Evolutionary conservation across 64 coral and sea anemone genomes (phyloP), one percentile per base, ranked within the genome.

Genomic region (Hydrozoanthus tunicans): DNA sequence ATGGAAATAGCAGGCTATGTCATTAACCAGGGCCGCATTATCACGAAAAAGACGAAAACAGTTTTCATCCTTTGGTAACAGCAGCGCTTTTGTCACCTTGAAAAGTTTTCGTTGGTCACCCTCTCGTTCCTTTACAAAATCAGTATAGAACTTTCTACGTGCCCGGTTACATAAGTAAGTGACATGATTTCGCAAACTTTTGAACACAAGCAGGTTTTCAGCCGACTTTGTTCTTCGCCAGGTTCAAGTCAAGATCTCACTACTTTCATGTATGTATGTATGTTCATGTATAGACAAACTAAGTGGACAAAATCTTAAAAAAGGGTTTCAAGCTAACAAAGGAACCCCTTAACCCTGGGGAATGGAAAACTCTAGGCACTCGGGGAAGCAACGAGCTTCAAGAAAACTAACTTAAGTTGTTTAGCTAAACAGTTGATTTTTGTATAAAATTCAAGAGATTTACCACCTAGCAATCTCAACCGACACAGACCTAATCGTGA

Each of bases 21-120:
- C 70, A 73, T 73, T 73, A 25, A 26, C 70, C 7, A 73, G 70
- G 23, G 70, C 70, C 70, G 23, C 70, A 27, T 73, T 73, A 73
- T 73, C 70, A 27, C 32, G 70, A 62, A 20, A 20, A 20, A 20
- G 20, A 20, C 20, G 20, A 20, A 20, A 20, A 20, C 20, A 20
- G 20, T 20, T 81, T 24, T 83, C 59, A 64, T 84, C 81, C 61
- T 84, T 84, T 65, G 61, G 81, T 26, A 84, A 52, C 9, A 84
- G 81, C 43, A 84, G 81, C 13, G 58, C 61, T 25, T 65, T 84
- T 57, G 78, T 81, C 15, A 54, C 78, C 53, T 54, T 81, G 54
- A 81, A 81, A 9, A 81, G 54, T 81, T 54, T 81, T 58, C 54
- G 53, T 54, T 81, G 79, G 57, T 81, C 79, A 55, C 79, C 53